These are phyloP conservation scores for Ceratothoa steindachneri DNA, from an alignment of 2,888 invertebrate species.

Conservation along the genomic window DNA sequence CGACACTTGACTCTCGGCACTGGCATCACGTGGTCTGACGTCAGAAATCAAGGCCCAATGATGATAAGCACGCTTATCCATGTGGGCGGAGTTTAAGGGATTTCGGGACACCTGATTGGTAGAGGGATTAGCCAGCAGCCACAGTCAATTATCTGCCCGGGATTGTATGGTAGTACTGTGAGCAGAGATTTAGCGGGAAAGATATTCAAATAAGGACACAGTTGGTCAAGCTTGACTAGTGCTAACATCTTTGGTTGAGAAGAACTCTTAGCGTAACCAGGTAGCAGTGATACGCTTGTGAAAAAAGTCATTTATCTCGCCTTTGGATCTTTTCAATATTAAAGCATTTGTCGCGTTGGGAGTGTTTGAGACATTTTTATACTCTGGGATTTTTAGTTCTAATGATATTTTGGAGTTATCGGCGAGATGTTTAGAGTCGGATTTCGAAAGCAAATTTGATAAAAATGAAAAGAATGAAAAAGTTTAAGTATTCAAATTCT, in stretches of 20 bases:
- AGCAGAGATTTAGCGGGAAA: slow-evolving; percentile 44
- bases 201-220: slow-evolving; percentile 48
- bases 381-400: no score
- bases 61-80: slow-evolving; percentile 22
- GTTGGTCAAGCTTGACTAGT: slow-evolving; percentile 46
- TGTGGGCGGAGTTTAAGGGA: slow-evolving; percentile 12
- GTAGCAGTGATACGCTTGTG: background rate
- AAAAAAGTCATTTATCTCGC: background rate
- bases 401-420: no score
- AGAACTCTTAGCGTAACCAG: slow-evolving; percentile 23
- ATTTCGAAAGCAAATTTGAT: no score
- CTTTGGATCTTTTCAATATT: slow-evolving; percentile 2
- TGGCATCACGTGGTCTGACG: slow-evolving; percentile 41
- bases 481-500: no score
- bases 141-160: slow-evolving; percentile 36
- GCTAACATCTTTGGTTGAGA: slow-evolving; percentile 31
- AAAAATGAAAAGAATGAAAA: no score
- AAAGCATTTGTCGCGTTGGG: background rate
- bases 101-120: slow-evolving; percentile 30
- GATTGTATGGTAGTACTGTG: slow-evolving; percentile 30
- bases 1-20: slow-evolving; percentile 38
- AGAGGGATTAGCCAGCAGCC: slow-evolving; percentile 24
- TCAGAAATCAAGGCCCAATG: slow-evolving; percentile 41
- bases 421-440: no score
- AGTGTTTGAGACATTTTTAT: no score